Conservation (phyloP, 2,797 vertebrate genomes). For the Bryconaethiops microstoma region DNA sequence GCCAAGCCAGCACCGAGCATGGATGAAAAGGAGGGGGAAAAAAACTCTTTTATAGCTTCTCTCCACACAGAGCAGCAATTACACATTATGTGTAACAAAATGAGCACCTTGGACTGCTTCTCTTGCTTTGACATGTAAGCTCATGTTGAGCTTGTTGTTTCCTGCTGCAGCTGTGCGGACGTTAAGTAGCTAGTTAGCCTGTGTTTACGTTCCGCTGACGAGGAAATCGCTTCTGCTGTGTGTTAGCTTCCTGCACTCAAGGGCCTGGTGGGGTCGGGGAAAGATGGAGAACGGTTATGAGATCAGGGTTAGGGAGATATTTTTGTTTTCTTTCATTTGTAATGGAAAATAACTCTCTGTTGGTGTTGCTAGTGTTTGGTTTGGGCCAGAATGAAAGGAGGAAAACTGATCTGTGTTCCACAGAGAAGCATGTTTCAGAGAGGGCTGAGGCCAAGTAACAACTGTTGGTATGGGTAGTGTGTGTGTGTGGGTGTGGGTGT, state of each 20-base stretch:
- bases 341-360: conserved; percentile 43
- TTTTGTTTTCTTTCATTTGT: background rate
- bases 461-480: background rate
- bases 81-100: conserved; percentile 48
- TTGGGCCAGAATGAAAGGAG: conserved; percentile 24
- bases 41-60: conserved; percentile 37
- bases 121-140: conserved; percentile 37
- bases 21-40: conserved; percentile 23
- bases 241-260: background rate
- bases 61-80: conserved; percentile 52
- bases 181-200: conserved; percentile 12
- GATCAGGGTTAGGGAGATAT: background rate
- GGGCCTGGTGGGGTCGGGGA: background rate
- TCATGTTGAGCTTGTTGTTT: conserved; percentile 26
- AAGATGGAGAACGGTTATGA: background rate
- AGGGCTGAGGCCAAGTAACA: background rate
- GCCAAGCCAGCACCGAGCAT: conserved; percentile 33
- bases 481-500: background rate
- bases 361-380: conserved; percentile 39
- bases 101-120: conserved; percentile 30
- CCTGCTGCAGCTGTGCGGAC: conserved; percentile 28
- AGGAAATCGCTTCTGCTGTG: conserved; percentile 21
- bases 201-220: conserved; percentile 23
- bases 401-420: background rate
- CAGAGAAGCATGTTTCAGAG: too few species aligned